These are phyloP conservation scores for Brachyhypopomus gauderio DNA, from an alignment of 2,113 vertebrate genomes.

Conservation along the genomic window DNA sequence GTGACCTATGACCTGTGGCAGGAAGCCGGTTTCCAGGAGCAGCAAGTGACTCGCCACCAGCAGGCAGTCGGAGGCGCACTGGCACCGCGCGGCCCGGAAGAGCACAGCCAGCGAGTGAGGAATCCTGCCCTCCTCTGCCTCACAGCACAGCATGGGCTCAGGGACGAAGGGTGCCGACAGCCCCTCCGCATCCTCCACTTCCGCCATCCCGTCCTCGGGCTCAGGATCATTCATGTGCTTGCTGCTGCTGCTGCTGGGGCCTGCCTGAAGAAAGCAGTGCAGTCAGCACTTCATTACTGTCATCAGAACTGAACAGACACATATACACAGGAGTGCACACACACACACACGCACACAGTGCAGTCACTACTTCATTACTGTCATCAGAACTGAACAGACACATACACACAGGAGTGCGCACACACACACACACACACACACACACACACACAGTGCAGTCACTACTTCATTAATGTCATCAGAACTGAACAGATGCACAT, in stretches of 20 bases:
- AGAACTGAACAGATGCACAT: background rate
- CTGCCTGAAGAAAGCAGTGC: slow-evolving; percentile 10
- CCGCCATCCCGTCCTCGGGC: slow-evolving; percentile 28
- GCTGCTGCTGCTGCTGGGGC: background rate
- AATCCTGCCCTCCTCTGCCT: slow-evolving; percentile 80
- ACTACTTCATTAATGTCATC: too few relatives aligned
- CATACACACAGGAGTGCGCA: too few relatives aligned
- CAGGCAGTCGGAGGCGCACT: slow-evolving; percentile 78
- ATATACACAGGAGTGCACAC: background rate
- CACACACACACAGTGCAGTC: background rate
- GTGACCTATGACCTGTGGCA: slow-evolving; percentile 78
- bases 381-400: too few relatives aligned
- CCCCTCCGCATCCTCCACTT: slow-evolving; percentile 61
- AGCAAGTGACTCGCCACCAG: slow-evolving; percentile 83
- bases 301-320: too few relatives aligned
- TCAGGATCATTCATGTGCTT: background rate
- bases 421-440: too few relatives aligned
- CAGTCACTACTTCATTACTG: too few relatives aligned
- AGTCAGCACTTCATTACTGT: too few relatives aligned
- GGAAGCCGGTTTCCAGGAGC: slow-evolving; percentile 91
- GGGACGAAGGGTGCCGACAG: slow-evolving; percentile 60
- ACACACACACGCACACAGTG: background rate
- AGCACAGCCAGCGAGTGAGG: slow-evolving; percentile 87
- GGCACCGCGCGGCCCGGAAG: slow-evolving; percentile 74
- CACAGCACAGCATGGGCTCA: slow-evolving; percentile 91